Percentiles rank a stretch among this genome's conserved stretches.
Conservation (phyloP, 2,113 vertebrate species). For the Oncorhynchus clarkii region DNA sequence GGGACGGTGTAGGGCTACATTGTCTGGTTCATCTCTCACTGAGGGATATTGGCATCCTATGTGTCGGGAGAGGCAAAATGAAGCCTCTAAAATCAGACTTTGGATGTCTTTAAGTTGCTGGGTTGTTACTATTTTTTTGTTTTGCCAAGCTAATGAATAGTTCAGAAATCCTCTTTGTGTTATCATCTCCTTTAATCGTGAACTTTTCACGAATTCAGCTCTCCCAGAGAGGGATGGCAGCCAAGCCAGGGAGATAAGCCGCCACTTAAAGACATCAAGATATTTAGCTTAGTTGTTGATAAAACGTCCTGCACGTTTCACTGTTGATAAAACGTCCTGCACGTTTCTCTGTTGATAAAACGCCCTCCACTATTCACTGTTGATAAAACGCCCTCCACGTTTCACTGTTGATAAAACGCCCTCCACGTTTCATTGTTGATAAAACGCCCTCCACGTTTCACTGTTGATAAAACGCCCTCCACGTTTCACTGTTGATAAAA, state of each 20-base stretch:
- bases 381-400: no score
- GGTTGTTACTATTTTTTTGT: not conserved
- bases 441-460: no score
- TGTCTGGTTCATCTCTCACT: no score
- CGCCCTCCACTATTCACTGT: no score
- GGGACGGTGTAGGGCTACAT: no score
- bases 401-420: not conserved
- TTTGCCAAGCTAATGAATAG: not conserved
- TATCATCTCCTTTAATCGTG: not conserved
- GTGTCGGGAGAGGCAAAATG: no score
- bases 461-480: no score
- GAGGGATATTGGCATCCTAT: no score
- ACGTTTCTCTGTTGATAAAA: no score
- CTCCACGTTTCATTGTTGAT: not conserved
- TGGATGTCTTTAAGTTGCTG: not conserved
- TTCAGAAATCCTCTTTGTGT: not conserved
- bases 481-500: no score
- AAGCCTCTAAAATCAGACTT: no score
- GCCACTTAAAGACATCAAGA: slow-evolving; percentile 16
- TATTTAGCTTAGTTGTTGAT: slow-evolving; percentile 3
- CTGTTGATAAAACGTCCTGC: no score
- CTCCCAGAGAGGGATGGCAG: not conserved
- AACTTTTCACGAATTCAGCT: not conserved
- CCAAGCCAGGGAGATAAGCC: slow-evolving; percentile 2
- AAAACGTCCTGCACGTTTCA: slow-evolving; percentile 5